phyloP scores from a whole-genome alignment of 2,113 vertebrate genomes.

The Cyanistes caeruleus region DNA sequence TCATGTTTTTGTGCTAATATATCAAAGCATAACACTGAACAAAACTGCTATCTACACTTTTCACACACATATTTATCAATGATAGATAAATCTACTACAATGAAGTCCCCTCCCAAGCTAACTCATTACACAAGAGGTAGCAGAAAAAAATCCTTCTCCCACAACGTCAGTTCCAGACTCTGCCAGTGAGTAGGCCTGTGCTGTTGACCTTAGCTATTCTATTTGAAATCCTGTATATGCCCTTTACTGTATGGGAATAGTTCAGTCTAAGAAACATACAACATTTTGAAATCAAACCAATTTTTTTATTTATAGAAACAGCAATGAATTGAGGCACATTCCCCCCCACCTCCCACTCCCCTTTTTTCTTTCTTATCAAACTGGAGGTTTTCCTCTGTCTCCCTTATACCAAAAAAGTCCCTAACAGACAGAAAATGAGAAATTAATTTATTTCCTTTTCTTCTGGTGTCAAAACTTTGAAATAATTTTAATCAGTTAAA shows the following conservation, averaged over 20 bases:
- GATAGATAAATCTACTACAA: not conserved
- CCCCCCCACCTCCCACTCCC: accelerated
- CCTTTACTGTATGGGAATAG: not conserved
- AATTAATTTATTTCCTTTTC: not conserved
- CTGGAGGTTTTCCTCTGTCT: not conserved
- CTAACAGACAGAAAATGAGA: not conserved
- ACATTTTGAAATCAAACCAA: not conserved
- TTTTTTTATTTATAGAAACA: not conserved
- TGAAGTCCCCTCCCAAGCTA: not conserved
- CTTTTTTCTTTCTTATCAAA: not conserved
- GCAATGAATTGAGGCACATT: accelerated
- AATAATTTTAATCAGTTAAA: not conserved
- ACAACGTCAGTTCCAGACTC: not conserved
- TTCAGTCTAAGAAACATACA: not conserved
- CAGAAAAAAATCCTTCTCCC: not conserved
- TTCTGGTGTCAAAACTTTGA: not conserved
- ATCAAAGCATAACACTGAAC: not conserved
- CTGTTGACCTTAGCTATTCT: not conserved
- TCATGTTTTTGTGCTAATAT: not conserved
- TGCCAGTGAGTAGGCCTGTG: not conserved
- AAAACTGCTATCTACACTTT: not conserved
- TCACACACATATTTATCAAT: not conserved
- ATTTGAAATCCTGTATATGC: not conserved
- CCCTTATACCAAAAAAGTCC: not conserved
- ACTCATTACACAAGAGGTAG: not conserved